Evolutionary conservation across 1,140 invertebrate genomes (phyloP), one percentile per base, ranked within the genome.

Genomic region (Aplysia californica): DNA sequence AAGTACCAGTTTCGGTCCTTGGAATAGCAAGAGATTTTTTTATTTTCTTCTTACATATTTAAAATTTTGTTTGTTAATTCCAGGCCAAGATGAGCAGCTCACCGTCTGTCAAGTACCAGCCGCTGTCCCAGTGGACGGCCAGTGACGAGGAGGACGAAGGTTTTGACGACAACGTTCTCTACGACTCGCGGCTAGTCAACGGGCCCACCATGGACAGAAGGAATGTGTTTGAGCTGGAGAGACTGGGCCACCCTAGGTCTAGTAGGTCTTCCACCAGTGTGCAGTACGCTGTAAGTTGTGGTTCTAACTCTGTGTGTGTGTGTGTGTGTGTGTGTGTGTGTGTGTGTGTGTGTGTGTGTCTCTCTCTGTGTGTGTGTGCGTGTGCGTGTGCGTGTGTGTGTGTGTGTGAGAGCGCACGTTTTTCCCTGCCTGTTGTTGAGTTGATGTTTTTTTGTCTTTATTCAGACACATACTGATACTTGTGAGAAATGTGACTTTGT

Each of bases 101-200:
- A 1, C 5, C 31, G 29, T 5, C 10, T 29, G 33, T 74, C 2
- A 74, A 65, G 29, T 74, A 74, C 29, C 71, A 74, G n/a, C 71
- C 35, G 3, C 38, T 74, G 36, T 74, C 71, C 2, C 71, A 74
- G 71, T 6, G 21, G 0, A 35, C 39, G 36, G 29, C 26, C 2
- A 65, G 59, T 31, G 71, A 74, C 41, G 71, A 74, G 35, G 71
- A 74, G 35, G 71, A 74, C 58, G 71, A 74, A 44, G 71, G 71
- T 3, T 74, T 74, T 44, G 20, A 44, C 26, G 71, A 74, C 20
- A 74, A 74, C 59, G 65, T 74, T 39, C 58, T 74, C n/a, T 74
- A 26, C 65, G 71, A 74, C 58, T 74, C 71, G 5, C 56, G 71
- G 1, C 36, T 74, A 26, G 59, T 65, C 18, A 65, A 35, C 31